Conservation (phyloP, 2,113 vertebrate species). For the Dipodomys ordii region DNA sequence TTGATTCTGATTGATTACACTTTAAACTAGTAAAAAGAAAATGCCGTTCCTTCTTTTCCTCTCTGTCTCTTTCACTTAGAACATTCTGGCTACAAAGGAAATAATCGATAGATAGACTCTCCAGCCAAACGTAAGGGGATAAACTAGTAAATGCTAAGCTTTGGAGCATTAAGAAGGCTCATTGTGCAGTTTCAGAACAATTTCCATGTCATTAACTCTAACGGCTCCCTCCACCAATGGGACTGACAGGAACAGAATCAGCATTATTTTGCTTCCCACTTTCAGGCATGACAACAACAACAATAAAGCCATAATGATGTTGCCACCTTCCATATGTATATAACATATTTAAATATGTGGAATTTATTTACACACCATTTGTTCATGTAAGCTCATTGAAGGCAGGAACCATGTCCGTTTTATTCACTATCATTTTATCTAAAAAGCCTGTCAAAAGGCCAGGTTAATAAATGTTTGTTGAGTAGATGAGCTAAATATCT, state of each 20-base stretch:
- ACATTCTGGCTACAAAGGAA: conserved; percentile 58
- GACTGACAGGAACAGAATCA: conserved; percentile 60
- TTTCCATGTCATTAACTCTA: conserved; percentile 80
- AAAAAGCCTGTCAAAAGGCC: background rate
- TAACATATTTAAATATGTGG: background rate
- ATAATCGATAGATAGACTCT: conserved; percentile 76
- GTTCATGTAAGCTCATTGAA: background rate
- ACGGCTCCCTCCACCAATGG: conserved; percentile 71
- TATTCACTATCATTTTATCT: background rate
- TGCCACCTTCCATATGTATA: background rate
- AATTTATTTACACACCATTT: background rate
- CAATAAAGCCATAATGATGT: background rate
- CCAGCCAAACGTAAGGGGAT: conserved; percentile 74
- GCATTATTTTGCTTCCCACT: conserved; percentile 55
- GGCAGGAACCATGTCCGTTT: background rate
- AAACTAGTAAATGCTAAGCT: conserved; percentile 72
- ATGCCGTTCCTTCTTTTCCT: conserved; percentile 37
- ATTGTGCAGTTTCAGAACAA: conserved; percentile 73
- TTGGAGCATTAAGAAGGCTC: conserved; percentile 72
- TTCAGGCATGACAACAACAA: conserved; percentile 34
- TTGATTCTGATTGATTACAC: conserved; percentile 67
- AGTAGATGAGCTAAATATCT: conserved; percentile 16
- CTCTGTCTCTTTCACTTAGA: conserved; percentile 75
- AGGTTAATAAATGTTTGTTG: background rate
- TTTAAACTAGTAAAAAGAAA: conserved; percentile 56